A percentile compares a stretch with the other conserved stretches of the same genome.
Conservation (phyloP, 2,888 invertebrate species). For the Pammene fasciana region DNA sequence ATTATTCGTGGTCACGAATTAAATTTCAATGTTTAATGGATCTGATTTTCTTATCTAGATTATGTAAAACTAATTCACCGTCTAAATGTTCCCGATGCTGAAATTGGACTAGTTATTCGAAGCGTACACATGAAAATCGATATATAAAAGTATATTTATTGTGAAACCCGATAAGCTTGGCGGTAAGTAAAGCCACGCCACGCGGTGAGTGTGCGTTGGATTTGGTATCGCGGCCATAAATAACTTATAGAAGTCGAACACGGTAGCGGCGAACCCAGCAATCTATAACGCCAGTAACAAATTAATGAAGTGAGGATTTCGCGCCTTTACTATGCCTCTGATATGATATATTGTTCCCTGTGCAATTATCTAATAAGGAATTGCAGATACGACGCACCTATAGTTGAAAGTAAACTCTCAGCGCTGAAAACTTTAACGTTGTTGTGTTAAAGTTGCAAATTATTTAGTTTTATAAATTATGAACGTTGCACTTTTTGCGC, state of each 20-base stretch:
- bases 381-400: neutral
- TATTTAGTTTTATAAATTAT: conserved; percentile 43
- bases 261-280: conserved; percentile 48
- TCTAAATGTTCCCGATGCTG: conserved; percentile 6
- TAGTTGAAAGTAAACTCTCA: neutral
- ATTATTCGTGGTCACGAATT: conserved; percentile 68
- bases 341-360: conserved; percentile 26
- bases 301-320: conserved; percentile 51
- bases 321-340: conserved; percentile 36
- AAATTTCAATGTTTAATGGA: conserved; percentile 62
- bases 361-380: conserved; percentile 6
- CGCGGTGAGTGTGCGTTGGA: conserved; percentile 42
- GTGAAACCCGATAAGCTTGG: conserved; percentile 28
- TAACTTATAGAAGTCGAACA: conserved; percentile 47
- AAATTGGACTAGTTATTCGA: conserved; percentile 16
- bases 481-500: conserved; percentile 46
- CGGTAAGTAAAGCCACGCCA: conserved; percentile 33
- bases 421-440: too few species aligned
- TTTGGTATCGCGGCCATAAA: conserved; percentile 49
- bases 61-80: conserved; percentile 32
- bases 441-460: neutral
- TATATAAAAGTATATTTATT: conserved; percentile 28
- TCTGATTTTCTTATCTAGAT: conserved; percentile 43
- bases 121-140: conserved; percentile 9
- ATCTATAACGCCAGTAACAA: conserved; percentile 49